These are phyloP conservation scores for Pandemis corylana DNA, from an alignment of 2,888 invertebrate genomes.

Conservation along the genomic window DNA sequence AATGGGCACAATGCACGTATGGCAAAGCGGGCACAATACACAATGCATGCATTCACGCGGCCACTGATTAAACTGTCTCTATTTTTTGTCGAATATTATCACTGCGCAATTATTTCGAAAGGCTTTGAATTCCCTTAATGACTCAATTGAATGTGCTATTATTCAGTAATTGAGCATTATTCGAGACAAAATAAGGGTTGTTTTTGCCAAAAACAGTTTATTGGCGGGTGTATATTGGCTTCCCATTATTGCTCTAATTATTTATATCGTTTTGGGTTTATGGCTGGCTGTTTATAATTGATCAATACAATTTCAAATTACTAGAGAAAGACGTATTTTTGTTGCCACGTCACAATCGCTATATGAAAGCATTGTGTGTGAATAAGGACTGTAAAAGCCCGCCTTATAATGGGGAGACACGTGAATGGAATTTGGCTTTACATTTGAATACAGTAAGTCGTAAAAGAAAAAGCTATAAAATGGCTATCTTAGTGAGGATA, in stretches of 20 bases:
- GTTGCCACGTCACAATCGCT: not conserved
- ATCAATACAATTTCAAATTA: constrained; percentile 1
- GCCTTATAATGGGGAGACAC: not conserved
- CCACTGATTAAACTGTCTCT: constrained; percentile 44
- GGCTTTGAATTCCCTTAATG: constrained; percentile 30
- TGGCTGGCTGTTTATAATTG: not conserved
- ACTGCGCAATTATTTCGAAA: constrained; percentile 21
- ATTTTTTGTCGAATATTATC: constrained; percentile 35
- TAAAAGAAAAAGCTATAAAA: constrained; percentile 17
- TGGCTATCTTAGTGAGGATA: not conserved
- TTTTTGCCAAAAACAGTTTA: constrained; percentile 12
- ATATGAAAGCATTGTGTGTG: not conserved
- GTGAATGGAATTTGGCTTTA: constrained; percentile 6
- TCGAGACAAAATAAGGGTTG: not conserved
- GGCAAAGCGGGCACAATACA: constrained; percentile 46
- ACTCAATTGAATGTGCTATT: constrained; percentile 20
- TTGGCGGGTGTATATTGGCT: not conserved
- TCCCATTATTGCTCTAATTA: constrained; percentile 6
- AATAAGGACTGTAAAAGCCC: constrained; percentile 1
- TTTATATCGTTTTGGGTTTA: constrained; percentile 7
- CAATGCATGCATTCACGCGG: constrained; percentile 66
- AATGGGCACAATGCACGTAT: constrained; percentile 57
- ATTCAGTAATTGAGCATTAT: constrained; percentile 6
- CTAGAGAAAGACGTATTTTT: not conserved
- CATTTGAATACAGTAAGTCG: constrained; percentile 20